Conservation (phyloP, 2,888 invertebrate species). For the Eupeodes luniger region DNA sequence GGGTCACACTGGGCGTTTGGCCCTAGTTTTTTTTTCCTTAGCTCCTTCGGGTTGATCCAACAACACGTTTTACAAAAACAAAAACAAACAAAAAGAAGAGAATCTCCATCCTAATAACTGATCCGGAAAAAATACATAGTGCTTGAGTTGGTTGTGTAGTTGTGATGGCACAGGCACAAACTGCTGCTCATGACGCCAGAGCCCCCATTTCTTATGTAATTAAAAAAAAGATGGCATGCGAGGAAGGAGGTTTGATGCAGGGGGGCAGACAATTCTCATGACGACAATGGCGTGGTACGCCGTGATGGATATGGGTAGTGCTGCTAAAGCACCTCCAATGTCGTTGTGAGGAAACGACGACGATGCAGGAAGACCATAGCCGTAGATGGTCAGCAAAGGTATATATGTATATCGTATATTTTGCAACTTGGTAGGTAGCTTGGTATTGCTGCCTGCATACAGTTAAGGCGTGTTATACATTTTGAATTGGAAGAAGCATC, state of each 20-base stretch:
- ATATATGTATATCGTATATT: slow-evolving; percentile 17
- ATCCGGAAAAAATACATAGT: slow-evolving; percentile 59
- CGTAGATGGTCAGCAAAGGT: slow-evolving; percentile 47
- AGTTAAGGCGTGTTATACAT: slow-evolving; percentile 63
- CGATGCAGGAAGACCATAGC: slow-evolving; percentile 56
- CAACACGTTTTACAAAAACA: slow-evolving; percentile 10
- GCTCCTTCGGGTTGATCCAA: slow-evolving; percentile 53
- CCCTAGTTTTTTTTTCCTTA: slow-evolving; percentile 53
- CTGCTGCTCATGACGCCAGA: slow-evolving; percentile 70
- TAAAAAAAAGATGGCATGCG: slow-evolving; percentile 56
- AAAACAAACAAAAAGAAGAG: slow-evolving; percentile 19
- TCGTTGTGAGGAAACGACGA: slow-evolving; percentile 41
- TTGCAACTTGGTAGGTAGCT: no score
- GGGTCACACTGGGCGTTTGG: slow-evolving; percentile 61
- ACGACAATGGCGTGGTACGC: slow-evolving; percentile 60
- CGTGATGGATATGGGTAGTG: slow-evolving; percentile 69
- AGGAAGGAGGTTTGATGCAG: neutral
- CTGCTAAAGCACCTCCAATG: slow-evolving; percentile 37
- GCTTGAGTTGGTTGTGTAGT: slow-evolving; percentile 55
- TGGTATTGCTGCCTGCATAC: slow-evolving; percentile 35
- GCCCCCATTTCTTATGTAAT: slow-evolving; percentile 73
- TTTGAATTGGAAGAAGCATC: slow-evolving; percentile 59
- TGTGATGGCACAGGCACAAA: slow-evolving; percentile 43
- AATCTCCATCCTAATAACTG: slow-evolving; percentile 68
- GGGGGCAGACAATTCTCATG: slow-evolving; percentile 61